Percentiles rank a stretch among this genome's conserved stretches.
These are phyloP conservation scores for Tragelaphus eurycerus DNA, from an alignment of 2,797 vertebrate genomes.

Conservation along the genomic window DNA sequence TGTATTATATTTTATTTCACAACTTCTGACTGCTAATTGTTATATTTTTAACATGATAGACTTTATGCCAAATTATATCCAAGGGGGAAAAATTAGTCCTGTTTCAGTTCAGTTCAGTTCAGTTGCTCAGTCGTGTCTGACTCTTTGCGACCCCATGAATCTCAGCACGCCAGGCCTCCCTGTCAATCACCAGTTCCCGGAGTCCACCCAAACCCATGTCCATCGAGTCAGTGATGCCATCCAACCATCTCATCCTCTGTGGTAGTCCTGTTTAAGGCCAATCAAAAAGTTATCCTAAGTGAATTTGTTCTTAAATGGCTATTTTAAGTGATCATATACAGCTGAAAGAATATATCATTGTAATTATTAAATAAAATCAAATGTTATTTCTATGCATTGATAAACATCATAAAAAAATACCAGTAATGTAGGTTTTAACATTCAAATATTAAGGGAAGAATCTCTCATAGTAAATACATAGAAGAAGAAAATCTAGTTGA, in stretches of 20 bases:
- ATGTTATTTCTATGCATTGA: not conserved
- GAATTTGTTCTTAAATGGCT: conserved; percentile 10
- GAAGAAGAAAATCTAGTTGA: not conserved
- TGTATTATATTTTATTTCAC: conserved; percentile 26
- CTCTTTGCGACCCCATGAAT: no score
- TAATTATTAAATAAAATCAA: not conserved
- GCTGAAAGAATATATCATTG: not conserved
- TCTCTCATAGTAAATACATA: not conserved
- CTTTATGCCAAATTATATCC: not conserved
- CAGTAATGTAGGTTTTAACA: not conserved
- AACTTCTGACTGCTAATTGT: not conserved
- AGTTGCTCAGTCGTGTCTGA: no score
- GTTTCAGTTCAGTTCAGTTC: not conserved
- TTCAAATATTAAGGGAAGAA: not conserved
- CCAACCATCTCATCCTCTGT: no score
- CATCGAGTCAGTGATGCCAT: no score
- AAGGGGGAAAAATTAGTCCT: not conserved
- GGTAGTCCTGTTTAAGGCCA: not conserved
- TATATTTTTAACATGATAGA: conserved; percentile 22
- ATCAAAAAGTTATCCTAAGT: conserved; percentile 8
- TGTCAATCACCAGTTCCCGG: no score
- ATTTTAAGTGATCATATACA: conserved; percentile 6
- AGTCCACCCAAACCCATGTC: no score
- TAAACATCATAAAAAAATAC: not conserved
- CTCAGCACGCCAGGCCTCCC: no score